These are phyloP conservation scores for Oasisia sp. DNA, from an alignment of 2,888 invertebrate genomes.

Conservation along the genomic window DNA sequence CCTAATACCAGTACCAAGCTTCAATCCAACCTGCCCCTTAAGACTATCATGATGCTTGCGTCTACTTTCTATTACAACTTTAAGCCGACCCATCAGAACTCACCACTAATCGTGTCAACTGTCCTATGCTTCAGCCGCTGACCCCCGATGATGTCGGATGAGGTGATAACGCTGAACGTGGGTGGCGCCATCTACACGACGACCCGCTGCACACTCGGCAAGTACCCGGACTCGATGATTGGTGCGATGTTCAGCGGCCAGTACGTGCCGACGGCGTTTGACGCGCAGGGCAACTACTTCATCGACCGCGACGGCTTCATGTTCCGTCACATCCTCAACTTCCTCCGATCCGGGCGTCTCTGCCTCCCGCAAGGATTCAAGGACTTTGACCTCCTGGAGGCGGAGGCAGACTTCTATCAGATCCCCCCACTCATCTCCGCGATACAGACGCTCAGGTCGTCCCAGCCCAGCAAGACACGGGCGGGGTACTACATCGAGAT, in stretches of 20 bases:
- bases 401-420: constrained; percentile 52
- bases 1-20: too few species aligned
- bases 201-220: constrained; percentile 46
- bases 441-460: constrained; percentile 24
- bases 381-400: constrained; percentile 50
- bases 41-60: too few species aligned
- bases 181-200: constrained; percentile 51
- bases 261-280: constrained; percentile 43
- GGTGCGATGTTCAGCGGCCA: constrained; percentile 49
- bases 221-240: constrained; percentile 50
- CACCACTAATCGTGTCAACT: background rate
- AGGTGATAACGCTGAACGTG: constrained; percentile 49
- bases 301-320: constrained; percentile 52
- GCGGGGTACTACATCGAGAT: constrained; percentile 47
- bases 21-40: too few species aligned
- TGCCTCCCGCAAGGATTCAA: constrained; percentile 49
- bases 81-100: background rate
- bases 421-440: constrained; percentile 38
- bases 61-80: too few species aligned
- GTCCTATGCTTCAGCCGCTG: background rate
- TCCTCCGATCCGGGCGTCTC: constrained; percentile 47
- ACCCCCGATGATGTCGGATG: constrained; percentile 27
- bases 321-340: constrained; percentile 51
- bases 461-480: constrained; percentile 17
- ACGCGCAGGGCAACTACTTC: constrained; percentile 47